These are phyloP conservation scores for Hemibagrus wyckioides DNA, from an alignment of 2,113 vertebrate genomes.

Conservation along the genomic window DNA sequence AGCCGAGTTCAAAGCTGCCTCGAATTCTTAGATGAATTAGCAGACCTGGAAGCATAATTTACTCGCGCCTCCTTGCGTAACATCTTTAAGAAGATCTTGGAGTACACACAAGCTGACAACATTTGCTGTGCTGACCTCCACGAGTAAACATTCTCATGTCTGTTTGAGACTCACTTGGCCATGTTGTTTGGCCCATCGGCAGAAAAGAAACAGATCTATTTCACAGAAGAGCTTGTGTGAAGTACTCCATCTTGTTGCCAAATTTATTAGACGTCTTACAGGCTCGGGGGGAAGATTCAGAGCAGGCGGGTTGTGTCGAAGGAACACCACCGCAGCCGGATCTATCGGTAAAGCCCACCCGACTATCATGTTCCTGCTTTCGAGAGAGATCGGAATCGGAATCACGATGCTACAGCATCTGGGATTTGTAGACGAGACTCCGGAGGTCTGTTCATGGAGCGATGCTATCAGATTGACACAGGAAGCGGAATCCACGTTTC, in stretches of 20 bases:
- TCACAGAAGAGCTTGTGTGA: slow-evolving; percentile 11
- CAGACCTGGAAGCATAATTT: slow-evolving; percentile 2
- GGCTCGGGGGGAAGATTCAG: slow-evolving; percentile 12
- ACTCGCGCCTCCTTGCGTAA: slow-evolving; percentile 10
- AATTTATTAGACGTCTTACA: slow-evolving; percentile 34
- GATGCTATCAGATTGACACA: slow-evolving; percentile 33
- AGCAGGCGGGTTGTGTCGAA: neutral
- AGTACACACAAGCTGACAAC: slow-evolving; percentile 31
- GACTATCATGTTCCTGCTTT: neutral
- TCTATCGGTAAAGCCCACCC: slow-evolving; percentile 21
- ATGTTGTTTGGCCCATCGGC: slow-evolving; percentile 36
- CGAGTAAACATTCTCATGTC: slow-evolving; percentile 45
- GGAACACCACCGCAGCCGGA: slow-evolving; percentile 19
- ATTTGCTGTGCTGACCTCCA: slow-evolving; percentile 40
- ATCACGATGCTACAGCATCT: slow-evolving; percentile 10
- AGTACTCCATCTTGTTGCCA: slow-evolving; percentile 20
- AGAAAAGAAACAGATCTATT: slow-evolving; percentile 30
- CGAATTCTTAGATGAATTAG: slow-evolving; percentile 33
- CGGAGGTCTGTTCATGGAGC: slow-evolving; percentile 30
- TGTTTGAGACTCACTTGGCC: slow-evolving; percentile 27
- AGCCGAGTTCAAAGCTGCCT: slow-evolving; percentile 39
- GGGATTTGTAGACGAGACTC: slow-evolving; percentile 31
- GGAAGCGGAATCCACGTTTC: slow-evolving; percentile 26
- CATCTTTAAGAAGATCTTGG: slow-evolving; percentile 1
- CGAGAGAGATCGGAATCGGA: slow-evolving; percentile 34